A percentile compares a stretch with the other conserved stretches of the same genome.
phyloP scores from a whole-genome alignment of 2,797 vertebrate species.

The Sebastes kiyomatsui region DNA sequence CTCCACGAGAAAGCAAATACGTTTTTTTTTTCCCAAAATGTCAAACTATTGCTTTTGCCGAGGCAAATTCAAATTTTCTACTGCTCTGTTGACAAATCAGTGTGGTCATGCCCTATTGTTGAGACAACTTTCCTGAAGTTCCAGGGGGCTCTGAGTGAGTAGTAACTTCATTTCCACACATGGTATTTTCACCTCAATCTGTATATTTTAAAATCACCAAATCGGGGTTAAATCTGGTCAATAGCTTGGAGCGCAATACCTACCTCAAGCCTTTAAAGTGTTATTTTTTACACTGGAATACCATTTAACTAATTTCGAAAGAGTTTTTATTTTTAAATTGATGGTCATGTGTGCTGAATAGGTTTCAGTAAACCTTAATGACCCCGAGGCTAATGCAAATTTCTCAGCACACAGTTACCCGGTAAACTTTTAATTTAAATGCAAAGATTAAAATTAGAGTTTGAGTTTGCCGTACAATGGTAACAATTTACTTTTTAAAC shows the following conservation, averaged over 20 bases:
- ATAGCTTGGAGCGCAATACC: constrained; percentile 22
- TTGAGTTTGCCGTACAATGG: constrained; percentile 32
- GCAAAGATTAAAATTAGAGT: constrained; percentile 52
- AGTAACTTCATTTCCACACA: constrained; percentile 22
- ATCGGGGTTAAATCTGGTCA: constrained; percentile 52
- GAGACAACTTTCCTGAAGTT: neutral
- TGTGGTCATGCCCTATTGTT: neutral
- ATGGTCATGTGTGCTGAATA: constrained; percentile 34
- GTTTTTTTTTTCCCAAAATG: neutral
- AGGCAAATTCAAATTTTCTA: neutral
- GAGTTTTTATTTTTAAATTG: constrained; percentile 60
- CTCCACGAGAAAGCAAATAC: neutral
- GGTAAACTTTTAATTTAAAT: constrained; percentile 65
- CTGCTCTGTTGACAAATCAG: neutral
- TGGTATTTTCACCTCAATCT: constrained; percentile 47
- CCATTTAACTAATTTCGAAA: constrained; percentile 50
- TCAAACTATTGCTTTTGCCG: neutral
- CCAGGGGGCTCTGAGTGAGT: neutral
- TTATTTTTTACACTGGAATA: constrained; percentile 33
- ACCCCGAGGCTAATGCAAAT: constrained; percentile 58
- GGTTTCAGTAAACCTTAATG: constrained; percentile 57
- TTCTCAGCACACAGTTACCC: constrained; percentile 31
- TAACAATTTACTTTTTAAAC: constrained; percentile 22
- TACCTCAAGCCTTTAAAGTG: constrained; percentile 34
- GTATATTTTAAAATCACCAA: constrained; percentile 43